Percentiles rank a stretch among this genome's conserved stretches.
Conservation (phyloP, 2,888 invertebrate species). For the Embidobia sp. region DNA sequence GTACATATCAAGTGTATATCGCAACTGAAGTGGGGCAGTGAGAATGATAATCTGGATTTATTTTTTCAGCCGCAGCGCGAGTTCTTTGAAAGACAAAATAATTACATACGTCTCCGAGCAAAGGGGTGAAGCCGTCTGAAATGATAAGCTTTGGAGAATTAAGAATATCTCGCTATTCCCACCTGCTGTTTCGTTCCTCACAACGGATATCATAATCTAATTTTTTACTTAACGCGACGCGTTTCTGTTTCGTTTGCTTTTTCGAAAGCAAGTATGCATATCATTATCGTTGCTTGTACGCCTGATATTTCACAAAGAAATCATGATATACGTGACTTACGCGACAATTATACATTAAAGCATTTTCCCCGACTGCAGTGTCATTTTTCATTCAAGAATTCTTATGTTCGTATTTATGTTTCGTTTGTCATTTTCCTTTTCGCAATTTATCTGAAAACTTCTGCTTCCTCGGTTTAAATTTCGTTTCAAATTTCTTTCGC, state of each 20-base stretch:
- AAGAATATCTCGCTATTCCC: slow-evolving; percentile 26
- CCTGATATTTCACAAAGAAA: background rate
- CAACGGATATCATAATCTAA: slow-evolving; percentile 20
- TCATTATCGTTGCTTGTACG: slow-evolving; percentile 2
- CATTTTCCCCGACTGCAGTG: background rate
- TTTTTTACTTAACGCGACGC: background rate
- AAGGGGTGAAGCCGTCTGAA: slow-evolving; percentile 32
- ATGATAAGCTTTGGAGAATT: slow-evolving; percentile 34
- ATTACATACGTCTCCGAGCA: slow-evolving; percentile 36
- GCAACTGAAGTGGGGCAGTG: background rate
- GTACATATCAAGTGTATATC: background rate
- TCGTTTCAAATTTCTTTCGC: too few relatives aligned
- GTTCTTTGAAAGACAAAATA: slow-evolving; percentile 50
- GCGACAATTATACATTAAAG: background rate
- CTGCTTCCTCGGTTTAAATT: too few relatives aligned
- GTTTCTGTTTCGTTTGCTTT: background rate
- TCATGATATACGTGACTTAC: background rate
- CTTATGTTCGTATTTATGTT: too few relatives aligned
- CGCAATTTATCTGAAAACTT: too few relatives aligned
- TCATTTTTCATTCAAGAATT: too few relatives aligned
- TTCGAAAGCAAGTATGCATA: background rate
- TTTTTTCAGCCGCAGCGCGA: slow-evolving; percentile 28
- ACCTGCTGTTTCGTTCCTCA: background rate
- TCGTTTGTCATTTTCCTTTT: too few relatives aligned
- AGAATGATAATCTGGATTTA: slow-evolving; percentile 46